A percentile compares a stretch with the other conserved stretches of the same genome.
phyloP scores from a whole-genome alignment of 2,113 vertebrate genomes.

The Phoxinus phoxinus region DNA sequence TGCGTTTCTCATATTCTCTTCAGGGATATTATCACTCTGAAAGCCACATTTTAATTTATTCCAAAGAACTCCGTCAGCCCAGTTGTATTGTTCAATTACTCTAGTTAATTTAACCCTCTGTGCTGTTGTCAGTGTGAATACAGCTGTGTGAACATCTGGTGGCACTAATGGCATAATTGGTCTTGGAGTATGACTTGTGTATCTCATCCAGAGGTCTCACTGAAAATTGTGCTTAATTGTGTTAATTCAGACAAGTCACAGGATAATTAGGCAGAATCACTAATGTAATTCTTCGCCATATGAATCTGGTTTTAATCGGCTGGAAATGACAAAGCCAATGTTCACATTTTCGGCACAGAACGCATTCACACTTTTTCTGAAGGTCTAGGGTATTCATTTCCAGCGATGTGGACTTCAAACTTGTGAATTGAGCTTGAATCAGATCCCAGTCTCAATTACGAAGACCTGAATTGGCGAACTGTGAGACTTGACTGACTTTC shows the following conservation, averaged over 20 bases:
- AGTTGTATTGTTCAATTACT: constrained; percentile 67
- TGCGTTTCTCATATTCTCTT: constrained; percentile 13
- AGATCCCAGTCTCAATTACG: background rate
- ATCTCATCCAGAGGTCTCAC: constrained; percentile 61
- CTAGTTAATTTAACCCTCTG: constrained; percentile 64
- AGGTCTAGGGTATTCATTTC: constrained; percentile 12
- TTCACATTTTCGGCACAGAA: background rate
- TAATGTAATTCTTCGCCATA: constrained; percentile 39
- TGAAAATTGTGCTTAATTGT: constrained; percentile 68
- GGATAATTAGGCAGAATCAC: constrained; percentile 64
- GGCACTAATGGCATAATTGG: constrained; percentile 58
- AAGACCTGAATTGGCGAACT: background rate
- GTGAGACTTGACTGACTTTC: background rate
- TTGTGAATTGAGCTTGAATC: background rate
- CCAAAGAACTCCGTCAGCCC: constrained; percentile 60
- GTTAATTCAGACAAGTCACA: constrained; percentile 67
- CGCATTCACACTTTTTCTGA: background rate
- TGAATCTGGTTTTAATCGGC: constrained; percentile 38
- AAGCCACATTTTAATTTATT: constrained; percentile 46
- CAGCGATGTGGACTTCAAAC: background rate
- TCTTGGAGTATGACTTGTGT: constrained; percentile 63
- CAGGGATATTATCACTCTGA: constrained; percentile 28
- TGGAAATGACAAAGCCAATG: constrained; percentile 3
- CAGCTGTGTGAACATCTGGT: constrained; percentile 74
- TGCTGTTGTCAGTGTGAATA: constrained; percentile 63